Base-by-base conservation (phyloP, 2,888 invertebrate species). In the Chouioia cunea region DNA sequence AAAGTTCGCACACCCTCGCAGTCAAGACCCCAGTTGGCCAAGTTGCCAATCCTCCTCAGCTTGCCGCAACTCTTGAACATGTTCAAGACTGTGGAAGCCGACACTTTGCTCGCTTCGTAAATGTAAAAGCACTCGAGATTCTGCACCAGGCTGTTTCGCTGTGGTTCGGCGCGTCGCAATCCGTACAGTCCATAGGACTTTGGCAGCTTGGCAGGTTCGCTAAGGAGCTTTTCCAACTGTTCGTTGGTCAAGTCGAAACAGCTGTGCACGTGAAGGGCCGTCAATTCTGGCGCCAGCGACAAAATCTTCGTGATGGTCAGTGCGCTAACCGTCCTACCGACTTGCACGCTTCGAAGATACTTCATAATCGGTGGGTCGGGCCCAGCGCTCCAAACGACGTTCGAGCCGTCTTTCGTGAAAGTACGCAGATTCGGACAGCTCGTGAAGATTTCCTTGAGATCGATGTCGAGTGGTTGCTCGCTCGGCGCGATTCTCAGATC, bases 11-110 rank as follows among this genome's bases (percentile, higher is more conserved):
- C 80, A 22, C 84, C 83, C 18, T 85, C 85, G 71, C 82, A 82
- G 44, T 84, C 82, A 15, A 85, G 76, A 10, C 82, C 83, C 86
- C 86, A 87, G 70, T 86, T 86, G 6, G 80, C 81, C n/a, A 86
- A 76, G 68, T 87, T 86, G 0, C 86, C 87, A 18, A 86, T 83
- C 65, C 77, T 79, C 53, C 79, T 76, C 12, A 87, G 76, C 71
- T 80, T 80, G 52, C 79, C 79, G 71, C 86, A 86, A 53, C 76
- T 78, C 63, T 82, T 80, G 46, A 86, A 77, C 75, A 86, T 79
- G 36, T 79, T 79, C 6, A 83, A 74, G 18, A 86, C 80, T 4
- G 83, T 82, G 3, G 77, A 75, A 14, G 81, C 81, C 0, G 85
- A 83, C 14, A 86, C 79, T 56, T 82, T 79, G 53, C 81, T 83